phyloP scores from a whole-genome alignment of 2,113 vertebrate genomes.

The Aphyosemion australe region DNA sequence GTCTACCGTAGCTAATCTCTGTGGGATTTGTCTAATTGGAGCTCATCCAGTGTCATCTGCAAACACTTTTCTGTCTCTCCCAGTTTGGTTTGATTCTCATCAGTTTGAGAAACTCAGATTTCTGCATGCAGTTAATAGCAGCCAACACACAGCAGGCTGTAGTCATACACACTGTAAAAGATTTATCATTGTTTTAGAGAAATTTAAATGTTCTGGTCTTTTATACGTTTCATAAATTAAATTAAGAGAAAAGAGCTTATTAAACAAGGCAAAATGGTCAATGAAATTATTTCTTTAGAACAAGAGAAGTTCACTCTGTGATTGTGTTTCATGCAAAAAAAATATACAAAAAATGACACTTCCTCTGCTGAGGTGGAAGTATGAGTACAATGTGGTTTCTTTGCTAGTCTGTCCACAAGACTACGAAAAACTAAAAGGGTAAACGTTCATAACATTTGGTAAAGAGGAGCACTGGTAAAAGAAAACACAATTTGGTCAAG shows the following conservation, averaged over 20 bases:
- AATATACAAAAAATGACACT: neutral
- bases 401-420: neutral
- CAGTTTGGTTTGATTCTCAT: neutral
- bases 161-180: too few relatives aligned
- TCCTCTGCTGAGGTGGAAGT: neutral
- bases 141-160: too few relatives aligned
- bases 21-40: slow-evolving; percentile 1
- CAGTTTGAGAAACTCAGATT: neutral
- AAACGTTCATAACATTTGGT: neutral
- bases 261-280: slow-evolving; percentile 19
- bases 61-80: neutral
- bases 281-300: slow-evolving; percentile 20
- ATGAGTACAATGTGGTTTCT: neutral
- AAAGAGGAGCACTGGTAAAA: neutral
- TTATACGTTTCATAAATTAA: neutral
- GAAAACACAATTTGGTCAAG: neutral
- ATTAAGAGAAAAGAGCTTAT: neutral
- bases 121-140: neutral
- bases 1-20: neutral
- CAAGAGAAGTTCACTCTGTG: slow-evolving; percentile 6
- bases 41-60: neutral
- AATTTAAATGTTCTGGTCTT: too few relatives aligned
- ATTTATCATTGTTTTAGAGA: too few relatives aligned
- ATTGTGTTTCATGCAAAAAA: slow-evolving; percentile 7
- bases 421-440: neutral